These are phyloP conservation scores for Allophyes oxyacanthae DNA, from an alignment of 2,888 invertebrate species.

Conservation along the genomic window DNA sequence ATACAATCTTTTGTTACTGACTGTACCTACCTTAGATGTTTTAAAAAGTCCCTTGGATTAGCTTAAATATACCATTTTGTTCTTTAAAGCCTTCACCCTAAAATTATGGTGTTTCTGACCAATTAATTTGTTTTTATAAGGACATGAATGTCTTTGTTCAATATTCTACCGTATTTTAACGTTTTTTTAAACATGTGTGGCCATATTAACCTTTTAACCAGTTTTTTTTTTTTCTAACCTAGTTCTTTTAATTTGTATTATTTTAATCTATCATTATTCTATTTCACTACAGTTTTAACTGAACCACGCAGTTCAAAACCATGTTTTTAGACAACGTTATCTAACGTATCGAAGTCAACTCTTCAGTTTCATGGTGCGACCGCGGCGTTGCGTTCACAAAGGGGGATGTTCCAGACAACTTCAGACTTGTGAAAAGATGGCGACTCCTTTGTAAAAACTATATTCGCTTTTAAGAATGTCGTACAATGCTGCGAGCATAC, in stretches of 20 bases:
- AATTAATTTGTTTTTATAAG: neutral
- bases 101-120: constrained; percentile 2
- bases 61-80: constrained; percentile 40
- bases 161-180: too few species aligned
- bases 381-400: constrained; percentile 43
- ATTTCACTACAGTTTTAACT: too few species aligned
- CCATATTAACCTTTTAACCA: too few species aligned
- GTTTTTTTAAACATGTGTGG: too few species aligned
- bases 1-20: too few species aligned
- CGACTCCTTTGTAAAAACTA: constrained; percentile 51
- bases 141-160: too few species aligned
- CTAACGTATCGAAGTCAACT: neutral
- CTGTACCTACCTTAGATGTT: neutral
- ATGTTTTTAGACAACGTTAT: too few species aligned
- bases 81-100: constrained; percentile 7
- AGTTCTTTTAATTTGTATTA: too few species aligned
- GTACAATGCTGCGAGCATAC: too few species aligned
- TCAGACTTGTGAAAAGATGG: constrained; percentile 59
- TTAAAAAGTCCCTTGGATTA: constrained; percentile 14
- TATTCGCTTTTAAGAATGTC: neutral
- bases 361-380: constrained; percentile 8
- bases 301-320: too few species aligned
- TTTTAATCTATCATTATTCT: too few species aligned
- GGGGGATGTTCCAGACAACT: constrained; percentile 57
- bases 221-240: too few species aligned